Evolutionary conservation across 2,888 invertebrate genomes (phyloP).

Genomic region (Xestobium rufovillosum): DNA sequence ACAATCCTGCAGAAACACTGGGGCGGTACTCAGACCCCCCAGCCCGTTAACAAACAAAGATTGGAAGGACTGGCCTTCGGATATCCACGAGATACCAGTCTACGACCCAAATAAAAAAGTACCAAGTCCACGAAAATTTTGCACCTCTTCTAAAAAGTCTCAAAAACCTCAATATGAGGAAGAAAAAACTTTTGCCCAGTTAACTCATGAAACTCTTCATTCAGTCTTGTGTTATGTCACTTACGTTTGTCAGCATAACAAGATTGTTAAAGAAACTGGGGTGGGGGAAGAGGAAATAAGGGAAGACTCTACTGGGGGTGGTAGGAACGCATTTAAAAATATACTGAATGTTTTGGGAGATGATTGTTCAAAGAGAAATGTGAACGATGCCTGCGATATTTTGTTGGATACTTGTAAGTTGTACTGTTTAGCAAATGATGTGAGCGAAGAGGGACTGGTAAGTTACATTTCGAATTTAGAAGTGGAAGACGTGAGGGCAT

Average conservation of each 20-base stretch:
- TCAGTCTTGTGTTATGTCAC: slow-evolving; percentile 21
- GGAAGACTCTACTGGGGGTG: slow-evolving; percentile 6
- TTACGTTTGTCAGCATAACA: slow-evolving; percentile 18
- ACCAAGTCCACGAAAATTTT: too few species aligned
- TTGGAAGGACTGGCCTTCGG: slow-evolving; percentile 30
- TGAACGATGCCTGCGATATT: slow-evolving; percentile 27
- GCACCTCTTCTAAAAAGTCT: too few species aligned
- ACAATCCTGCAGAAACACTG: slow-evolving; percentile 23
- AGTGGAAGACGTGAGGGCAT: too few species aligned
- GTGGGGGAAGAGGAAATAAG: background rate
- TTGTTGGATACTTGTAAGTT: slow-evolving; percentile 35
- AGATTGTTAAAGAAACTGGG: slow-evolving; percentile 6
- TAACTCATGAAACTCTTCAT: slow-evolving; percentile 28
- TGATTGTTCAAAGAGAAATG: slow-evolving; percentile 10
- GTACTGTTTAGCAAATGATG: slow-evolving; percentile 36
- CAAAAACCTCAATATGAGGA: background rate
- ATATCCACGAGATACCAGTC: slow-evolving; percentile 36
- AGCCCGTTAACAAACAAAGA: slow-evolving; percentile 20
- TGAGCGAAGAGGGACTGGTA: slow-evolving; percentile 33
- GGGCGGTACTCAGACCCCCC: slow-evolving; percentile 25
- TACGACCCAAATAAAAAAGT: slow-evolving; percentile 27
- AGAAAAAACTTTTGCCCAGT: slow-evolving; percentile 24
- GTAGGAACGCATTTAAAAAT: slow-evolving; percentile 3
- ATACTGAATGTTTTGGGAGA: slow-evolving; percentile 5
- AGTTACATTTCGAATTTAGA: slow-evolving; percentile 28